Conservation (phyloP, 2,888 invertebrate species). For the Actias luna region DNA sequence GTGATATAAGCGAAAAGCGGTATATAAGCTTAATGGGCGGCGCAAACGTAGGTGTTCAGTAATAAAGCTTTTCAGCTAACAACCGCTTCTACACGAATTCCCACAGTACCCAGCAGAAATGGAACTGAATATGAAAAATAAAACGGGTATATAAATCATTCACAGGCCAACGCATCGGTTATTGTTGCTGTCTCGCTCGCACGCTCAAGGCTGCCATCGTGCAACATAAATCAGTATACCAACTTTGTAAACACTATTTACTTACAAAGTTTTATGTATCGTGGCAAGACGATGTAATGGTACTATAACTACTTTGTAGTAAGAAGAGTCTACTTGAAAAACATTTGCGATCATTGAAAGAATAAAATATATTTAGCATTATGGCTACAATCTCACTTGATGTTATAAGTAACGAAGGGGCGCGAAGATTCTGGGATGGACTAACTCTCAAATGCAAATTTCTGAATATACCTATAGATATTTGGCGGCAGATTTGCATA, state of each 20-base stretch:
- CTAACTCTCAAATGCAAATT: too few relatives aligned
- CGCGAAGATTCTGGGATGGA: too few relatives aligned
- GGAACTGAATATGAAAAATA: conserved; percentile 37
- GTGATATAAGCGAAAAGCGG: neutral
- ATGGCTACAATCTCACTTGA: too few relatives aligned
- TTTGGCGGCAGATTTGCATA: too few relatives aligned
- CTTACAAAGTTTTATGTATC: too few relatives aligned
- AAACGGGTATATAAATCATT: conserved; percentile 44
- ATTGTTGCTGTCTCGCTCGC: conserved; percentile 29
- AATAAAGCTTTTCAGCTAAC: conserved; percentile 20
- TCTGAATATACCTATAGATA: too few relatives aligned
- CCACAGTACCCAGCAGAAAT: conserved; percentile 27
- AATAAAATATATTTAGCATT: too few relatives aligned
- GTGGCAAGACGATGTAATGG: too few relatives aligned
- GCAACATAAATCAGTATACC: neutral
- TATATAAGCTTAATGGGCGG: neutral
- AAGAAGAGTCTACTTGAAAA: too few relatives aligned
- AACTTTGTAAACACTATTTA: neutral
- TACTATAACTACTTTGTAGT: too few relatives aligned
- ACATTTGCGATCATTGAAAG: too few relatives aligned
- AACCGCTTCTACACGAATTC: conserved; percentile 25
- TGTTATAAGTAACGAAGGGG: too few relatives aligned
- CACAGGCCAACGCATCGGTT: conserved; percentile 39
- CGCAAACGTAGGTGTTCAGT: conserved; percentile 12
- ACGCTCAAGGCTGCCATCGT: conserved; percentile 24